phyloP scores from a whole-genome alignment of 2,113 vertebrate genomes.

The Indri indri region DNA sequence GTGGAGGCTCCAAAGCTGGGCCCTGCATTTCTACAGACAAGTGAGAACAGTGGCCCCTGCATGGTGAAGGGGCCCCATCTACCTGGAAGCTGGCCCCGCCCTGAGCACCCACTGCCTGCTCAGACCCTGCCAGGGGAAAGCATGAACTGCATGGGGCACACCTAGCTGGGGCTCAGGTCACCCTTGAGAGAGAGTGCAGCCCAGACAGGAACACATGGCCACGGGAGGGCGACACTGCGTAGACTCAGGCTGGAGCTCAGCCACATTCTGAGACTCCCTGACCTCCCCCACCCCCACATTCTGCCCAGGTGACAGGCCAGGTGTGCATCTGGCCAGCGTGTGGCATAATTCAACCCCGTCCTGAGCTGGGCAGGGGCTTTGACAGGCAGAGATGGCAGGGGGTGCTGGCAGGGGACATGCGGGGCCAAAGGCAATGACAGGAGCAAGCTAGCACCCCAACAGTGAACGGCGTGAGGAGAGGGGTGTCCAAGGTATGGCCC shows the following conservation, averaged over 20 bases:
- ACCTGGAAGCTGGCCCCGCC: not conserved
- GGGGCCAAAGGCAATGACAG: not conserved
- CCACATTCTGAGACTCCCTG: not conserved
- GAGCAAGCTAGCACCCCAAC: too few relatives aligned
- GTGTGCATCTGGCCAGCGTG: too few relatives aligned
- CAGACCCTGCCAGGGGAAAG: fast-evolving
- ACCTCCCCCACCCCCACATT: not conserved
- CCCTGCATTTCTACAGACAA: not conserved
- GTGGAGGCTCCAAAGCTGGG: not conserved
- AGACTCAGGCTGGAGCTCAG: not conserved
- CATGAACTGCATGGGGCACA: not conserved
- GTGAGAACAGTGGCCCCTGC: not conserved
- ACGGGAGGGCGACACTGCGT: not conserved
- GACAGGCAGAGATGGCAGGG: not conserved
- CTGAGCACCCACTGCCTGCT: too few relatives aligned
- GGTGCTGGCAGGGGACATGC: too few relatives aligned
- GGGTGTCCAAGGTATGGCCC: not conserved
- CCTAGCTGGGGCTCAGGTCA: not conserved
- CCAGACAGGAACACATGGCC: not conserved
- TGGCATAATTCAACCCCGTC: not conserved
- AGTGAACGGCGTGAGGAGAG: not conserved
- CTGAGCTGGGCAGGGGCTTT: not conserved
- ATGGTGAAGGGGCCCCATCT: fast-evolving
- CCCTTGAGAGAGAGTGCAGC: not conserved
- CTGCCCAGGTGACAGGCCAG: not conserved